These are phyloP conservation scores for Drosophila eohydei DNA, from an alignment of 2,888 invertebrate species.

Conservation along the genomic window DNA sequence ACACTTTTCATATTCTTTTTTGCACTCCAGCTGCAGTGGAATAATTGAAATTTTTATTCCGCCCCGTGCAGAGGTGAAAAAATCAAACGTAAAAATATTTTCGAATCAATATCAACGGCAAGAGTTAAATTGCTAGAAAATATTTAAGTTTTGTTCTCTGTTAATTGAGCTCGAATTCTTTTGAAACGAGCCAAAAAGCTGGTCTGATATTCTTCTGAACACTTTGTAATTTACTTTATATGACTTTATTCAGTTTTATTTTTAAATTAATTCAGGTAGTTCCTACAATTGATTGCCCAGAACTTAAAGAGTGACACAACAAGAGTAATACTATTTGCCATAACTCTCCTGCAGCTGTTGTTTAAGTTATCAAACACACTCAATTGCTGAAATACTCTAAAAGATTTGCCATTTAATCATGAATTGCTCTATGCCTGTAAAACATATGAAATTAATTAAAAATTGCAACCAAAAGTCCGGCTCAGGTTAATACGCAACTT, in stretches of 20 bases:
- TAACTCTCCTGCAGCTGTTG: too few species aligned
- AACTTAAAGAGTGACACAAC: too few species aligned
- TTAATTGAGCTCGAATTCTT: background rate
- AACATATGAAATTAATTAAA: background rate
- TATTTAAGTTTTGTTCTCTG: background rate
- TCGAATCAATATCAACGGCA: background rate
- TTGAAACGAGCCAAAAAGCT: background rate
- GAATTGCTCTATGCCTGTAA: too few species aligned
- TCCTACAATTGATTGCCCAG: too few species aligned
- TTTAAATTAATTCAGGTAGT: too few species aligned
- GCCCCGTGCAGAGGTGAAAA: constrained; percentile 1
- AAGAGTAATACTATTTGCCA: too few species aligned
- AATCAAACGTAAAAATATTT: background rate
- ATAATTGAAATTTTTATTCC: constrained; percentile 11
- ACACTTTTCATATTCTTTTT: background rate
- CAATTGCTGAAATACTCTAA: too few species aligned
- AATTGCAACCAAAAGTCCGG: background rate
- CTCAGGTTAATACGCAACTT: background rate
- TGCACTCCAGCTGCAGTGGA: background rate
- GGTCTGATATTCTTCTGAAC: background rate
- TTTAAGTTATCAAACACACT: too few species aligned
- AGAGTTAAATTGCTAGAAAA: background rate
- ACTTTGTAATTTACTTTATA: background rate
- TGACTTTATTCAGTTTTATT: background rate
- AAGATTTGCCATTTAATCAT: too few species aligned